Percentiles rank a stretch among this genome's conserved stretches.
Conservation (phyloP, 2,113 vertebrate species). For the Engystomops pustulosus region DNA sequence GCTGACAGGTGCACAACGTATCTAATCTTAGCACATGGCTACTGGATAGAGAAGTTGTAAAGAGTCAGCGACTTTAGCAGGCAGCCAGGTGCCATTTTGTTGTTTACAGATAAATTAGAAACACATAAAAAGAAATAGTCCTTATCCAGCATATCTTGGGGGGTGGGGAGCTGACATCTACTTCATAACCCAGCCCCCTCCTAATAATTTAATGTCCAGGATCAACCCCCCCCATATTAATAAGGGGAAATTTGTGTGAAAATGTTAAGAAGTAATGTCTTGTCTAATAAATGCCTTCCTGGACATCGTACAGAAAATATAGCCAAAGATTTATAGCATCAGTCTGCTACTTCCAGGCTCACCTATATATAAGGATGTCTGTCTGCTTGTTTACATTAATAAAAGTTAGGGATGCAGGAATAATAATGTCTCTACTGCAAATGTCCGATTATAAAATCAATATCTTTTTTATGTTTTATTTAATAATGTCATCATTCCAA, state of each 20-base stretch:
- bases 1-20: too few relatives aligned
- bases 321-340: slow-evolving; percentile 35
- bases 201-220: too few relatives aligned
- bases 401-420: background rate
- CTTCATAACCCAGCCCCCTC: too few relatives aligned
- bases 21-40: too few relatives aligned
- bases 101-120: too few relatives aligned
- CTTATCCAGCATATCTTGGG: too few relatives aligned
- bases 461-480: background rate
- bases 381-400: slow-evolving; percentile 16
- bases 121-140: too few relatives aligned
- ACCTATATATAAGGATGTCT: slow-evolving; percentile 24
- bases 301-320: slow-evolving; percentile 32
- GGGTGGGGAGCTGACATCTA: too few relatives aligned
- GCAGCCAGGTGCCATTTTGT: too few relatives aligned
- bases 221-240: too few relatives aligned
- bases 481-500: background rate
- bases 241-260: background rate
- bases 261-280: slow-evolving; percentile 12
- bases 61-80: too few relatives aligned
- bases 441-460: background rate
- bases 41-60: too few relatives aligned
- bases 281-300: slow-evolving; percentile 33
- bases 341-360: background rate
- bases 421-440: slow-evolving; percentile 8